Evolutionary conservation across 2,113 vertebrate genomes (phyloP).

Genomic region (Passer montanus): DNA sequence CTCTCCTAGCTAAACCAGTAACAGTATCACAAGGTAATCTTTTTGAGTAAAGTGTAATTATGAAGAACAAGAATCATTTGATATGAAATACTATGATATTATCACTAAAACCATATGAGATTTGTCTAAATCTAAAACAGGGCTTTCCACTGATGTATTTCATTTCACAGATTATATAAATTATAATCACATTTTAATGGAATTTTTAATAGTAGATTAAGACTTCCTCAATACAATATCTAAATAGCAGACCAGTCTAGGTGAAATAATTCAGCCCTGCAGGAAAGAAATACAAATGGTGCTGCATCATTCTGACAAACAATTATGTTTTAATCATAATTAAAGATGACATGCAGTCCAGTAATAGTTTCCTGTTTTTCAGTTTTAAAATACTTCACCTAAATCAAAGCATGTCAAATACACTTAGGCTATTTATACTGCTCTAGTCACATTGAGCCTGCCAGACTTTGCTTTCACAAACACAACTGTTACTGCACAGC

Average conservation of each 20-base stretch:
- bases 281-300: not conserved
- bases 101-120: not conserved
- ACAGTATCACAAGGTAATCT: not conserved
- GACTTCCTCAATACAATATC: not conserved
- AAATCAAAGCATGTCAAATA: slow-evolving; percentile 21
- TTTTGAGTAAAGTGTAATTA: not conserved
- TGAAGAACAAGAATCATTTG: not conserved
- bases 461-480: not conserved
- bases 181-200: not conserved
- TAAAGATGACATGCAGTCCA: slow-evolving; percentile 1
- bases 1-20: not conserved
- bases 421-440: not conserved
- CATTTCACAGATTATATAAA: not conserved
- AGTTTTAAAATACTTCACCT: slow-evolving; percentile 13
- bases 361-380: slow-evolving; percentile 51
- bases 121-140: not conserved
- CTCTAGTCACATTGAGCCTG: not conserved
- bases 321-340: slow-evolving; percentile 10
- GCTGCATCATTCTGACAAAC: slow-evolving; percentile 5
- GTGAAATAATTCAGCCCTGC: slow-evolving; percentile 24
- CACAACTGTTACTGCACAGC: not conserved
- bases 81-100: not conserved
- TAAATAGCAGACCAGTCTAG: not conserved
- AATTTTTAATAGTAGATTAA: not conserved
- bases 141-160: not conserved